Conservation (phyloP, 2,888 invertebrate genomes). For the Didymodactylos carnosus region DNA sequence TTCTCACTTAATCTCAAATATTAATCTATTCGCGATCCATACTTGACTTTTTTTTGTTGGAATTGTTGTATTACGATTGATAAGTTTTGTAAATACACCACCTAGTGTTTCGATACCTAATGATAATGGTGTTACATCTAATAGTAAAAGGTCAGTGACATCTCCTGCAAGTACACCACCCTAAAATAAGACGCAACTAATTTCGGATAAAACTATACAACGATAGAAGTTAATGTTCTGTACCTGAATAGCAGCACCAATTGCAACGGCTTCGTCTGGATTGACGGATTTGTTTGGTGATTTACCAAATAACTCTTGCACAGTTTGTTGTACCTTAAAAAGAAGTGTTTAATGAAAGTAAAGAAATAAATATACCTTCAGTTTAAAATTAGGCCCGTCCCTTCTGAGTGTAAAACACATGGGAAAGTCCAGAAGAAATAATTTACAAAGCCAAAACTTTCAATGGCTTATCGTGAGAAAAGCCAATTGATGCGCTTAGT, state of each 20-base stretch:
- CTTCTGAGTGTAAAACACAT: too few relatives aligned
- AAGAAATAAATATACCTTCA: background rate
- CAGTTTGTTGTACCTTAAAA: conserved; percentile 45
- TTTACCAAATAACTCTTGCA: conserved; percentile 68
- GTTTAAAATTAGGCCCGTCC: too few relatives aligned
- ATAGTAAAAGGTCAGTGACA: conserved; percentile 81
- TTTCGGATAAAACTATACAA: background rate
- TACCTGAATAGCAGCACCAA: conserved; percentile 91
- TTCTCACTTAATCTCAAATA: background rate
- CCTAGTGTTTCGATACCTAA: conserved; percentile 87
- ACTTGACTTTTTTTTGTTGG: conserved; percentile 90
- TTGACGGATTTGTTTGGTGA: conserved; percentile 83
- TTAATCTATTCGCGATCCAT: background rate
- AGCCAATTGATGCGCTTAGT: too few relatives aligned
- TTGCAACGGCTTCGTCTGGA: conserved; percentile 96
- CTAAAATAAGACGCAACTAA: background rate
- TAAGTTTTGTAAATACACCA: conserved; percentile 76
- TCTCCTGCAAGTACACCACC: conserved; percentile 87
- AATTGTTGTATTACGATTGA: conserved; percentile 88
- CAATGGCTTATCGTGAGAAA: too few relatives aligned
- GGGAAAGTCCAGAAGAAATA: too few relatives aligned
- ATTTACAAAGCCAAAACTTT: too few relatives aligned
- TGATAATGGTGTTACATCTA: conserved; percentile 92
- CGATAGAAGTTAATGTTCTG: too few relatives aligned
- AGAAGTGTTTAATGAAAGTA: background rate